Percentiles rank a stretch among this genome's conserved stretches.
These are phyloP conservation scores for Orthosia gracilis DNA, from an alignment of 2,888 invertebrate species.

Conservation along the genomic window DNA sequence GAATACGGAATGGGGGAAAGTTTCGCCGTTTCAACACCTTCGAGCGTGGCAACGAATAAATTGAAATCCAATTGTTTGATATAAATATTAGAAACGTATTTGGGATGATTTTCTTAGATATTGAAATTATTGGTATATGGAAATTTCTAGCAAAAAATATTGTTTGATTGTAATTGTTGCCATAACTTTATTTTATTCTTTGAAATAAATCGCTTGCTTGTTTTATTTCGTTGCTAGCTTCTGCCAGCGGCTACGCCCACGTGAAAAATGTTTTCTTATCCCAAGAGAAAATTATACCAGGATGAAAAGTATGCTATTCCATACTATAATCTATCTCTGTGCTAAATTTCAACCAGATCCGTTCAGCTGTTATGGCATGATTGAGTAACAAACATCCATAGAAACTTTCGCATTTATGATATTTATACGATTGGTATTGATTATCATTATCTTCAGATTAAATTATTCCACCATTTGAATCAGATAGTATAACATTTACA, in stretches of 20 bases:
- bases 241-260: too few species aligned
- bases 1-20: conserved; percentile 55
- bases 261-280: too few species aligned
- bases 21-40: conserved; percentile 53
- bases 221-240: background rate
- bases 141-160: too few species aligned
- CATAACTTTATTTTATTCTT: background rate
- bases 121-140: background rate
- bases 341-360: too few species aligned
- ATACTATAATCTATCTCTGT: too few species aligned
- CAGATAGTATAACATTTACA: too few species aligned
- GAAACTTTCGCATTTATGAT: too few species aligned
- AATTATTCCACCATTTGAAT: background rate
- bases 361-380: too few species aligned
- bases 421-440: background rate
- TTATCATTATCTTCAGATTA: background rate
- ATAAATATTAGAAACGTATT: conserved; percentile 40
- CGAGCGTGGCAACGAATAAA: conserved; percentile 56
- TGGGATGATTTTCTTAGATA: conserved; percentile 1
- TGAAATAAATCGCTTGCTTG: background rate
- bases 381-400: too few species aligned
- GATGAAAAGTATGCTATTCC: too few species aligned
- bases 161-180: background rate
- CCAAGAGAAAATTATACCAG: too few species aligned
- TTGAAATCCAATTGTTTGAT: conserved; percentile 41